Conservation (phyloP, 2,888 invertebrate genomes). For the Diachrysia chrysitis region DNA sequence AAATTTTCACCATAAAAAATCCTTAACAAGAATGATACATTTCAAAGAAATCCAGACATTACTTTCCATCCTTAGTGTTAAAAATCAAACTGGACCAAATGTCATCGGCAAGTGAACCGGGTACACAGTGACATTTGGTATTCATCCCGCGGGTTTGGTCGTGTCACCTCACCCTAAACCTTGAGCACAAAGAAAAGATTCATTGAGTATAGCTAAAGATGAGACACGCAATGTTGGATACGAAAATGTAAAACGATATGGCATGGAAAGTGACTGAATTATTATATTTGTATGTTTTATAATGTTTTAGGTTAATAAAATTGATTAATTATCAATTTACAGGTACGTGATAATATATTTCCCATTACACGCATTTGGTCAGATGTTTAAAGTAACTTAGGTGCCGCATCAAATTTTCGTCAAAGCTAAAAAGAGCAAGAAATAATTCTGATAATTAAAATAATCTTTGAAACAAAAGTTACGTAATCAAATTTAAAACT, state of each 20-base stretch:
- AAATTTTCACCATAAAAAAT: background rate
- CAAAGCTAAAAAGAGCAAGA: too few relatives aligned
- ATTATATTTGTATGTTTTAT: too few relatives aligned
- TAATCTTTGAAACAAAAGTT: background rate
- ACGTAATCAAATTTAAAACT: background rate
- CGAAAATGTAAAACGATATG: constrained; percentile 3
- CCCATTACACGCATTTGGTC: too few relatives aligned
- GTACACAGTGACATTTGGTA: constrained; percentile 58
- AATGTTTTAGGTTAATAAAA: too few relatives aligned
- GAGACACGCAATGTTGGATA: constrained; percentile 27
- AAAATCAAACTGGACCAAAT: constrained; percentile 50
- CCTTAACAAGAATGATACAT: background rate
- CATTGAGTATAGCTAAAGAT: constrained; percentile 43
- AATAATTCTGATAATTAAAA: background rate
- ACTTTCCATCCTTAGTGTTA: constrained; percentile 33
- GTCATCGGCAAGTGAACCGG: constrained; percentile 46
- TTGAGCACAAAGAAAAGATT: constrained; percentile 62
- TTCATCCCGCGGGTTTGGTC: constrained; percentile 63
- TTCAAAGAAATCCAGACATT: constrained; percentile 22
- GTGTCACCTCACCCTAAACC: constrained; percentile 62
- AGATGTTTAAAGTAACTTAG: too few relatives aligned
- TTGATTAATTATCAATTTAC: too few relatives aligned
- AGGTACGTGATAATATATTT: too few relatives aligned
- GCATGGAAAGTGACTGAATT: too few relatives aligned
- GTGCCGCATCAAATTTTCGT: too few relatives aligned